Percentiles rank a stretch among this genome's conserved stretches.
Evolutionary conservation across 2,113 vertebrate genomes (phyloP).

Genomic region (Calyptomena viridis): DNA sequence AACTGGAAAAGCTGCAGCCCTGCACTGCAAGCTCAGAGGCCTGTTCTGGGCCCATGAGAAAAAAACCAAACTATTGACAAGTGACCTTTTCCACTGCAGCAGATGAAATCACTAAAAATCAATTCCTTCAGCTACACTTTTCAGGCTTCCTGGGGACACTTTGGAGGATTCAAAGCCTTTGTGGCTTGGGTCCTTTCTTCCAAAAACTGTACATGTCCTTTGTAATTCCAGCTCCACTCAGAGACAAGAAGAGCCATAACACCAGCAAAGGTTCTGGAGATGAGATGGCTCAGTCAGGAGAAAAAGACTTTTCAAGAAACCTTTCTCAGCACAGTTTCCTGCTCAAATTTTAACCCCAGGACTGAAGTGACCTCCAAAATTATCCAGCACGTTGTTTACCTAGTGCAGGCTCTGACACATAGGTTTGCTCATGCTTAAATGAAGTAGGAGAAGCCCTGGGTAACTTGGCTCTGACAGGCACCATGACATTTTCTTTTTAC

Average conservation of each 20-base stretch:
- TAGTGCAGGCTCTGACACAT: not conserved
- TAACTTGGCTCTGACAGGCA: not conserved
- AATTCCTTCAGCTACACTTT: not conserved
- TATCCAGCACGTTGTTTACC: not conserved
- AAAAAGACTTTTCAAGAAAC: not conserved
- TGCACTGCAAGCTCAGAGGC: not conserved
- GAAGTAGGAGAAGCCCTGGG: not conserved
- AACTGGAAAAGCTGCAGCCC: not conserved
- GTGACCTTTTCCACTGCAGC: not conserved
- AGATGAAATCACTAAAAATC: not conserved
- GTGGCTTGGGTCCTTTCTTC: not conserved
- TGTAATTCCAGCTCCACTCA: not conserved
- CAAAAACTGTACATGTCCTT: not conserved
- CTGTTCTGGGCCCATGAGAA: rapidly evolving
- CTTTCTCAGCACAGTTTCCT: not conserved
- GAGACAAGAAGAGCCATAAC: not conserved
- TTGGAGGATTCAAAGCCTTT: not conserved
- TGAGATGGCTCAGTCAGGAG: not conserved
- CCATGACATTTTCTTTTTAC: not conserved
- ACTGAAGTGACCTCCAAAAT: not conserved
- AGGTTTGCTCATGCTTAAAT: not conserved
- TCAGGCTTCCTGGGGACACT: not conserved
- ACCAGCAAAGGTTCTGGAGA: not conserved
- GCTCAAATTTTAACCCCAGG: not conserved
- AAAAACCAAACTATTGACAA: not conserved